Percentiles rank a stretch among this genome's conserved stretches.
These are phyloP conservation scores for Stenoptilia bipunctidactyla DNA, from an alignment of 2,888 invertebrate species.

Conservation along the genomic window DNA sequence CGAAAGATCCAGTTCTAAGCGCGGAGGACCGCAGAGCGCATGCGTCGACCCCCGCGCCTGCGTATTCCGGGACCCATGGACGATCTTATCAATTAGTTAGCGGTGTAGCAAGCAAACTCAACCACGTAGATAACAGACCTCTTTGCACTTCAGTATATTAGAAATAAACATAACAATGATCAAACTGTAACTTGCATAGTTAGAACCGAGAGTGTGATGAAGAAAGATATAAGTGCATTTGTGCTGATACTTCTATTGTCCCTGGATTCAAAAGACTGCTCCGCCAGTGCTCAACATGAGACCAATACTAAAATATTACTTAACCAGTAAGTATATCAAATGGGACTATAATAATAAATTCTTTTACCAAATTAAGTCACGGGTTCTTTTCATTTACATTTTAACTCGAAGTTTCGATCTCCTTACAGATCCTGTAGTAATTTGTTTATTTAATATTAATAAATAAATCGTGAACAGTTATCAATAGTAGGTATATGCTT, in stretches of 20 bases:
- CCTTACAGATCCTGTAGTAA: too few relatives aligned
- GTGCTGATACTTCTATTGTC: constrained; percentile 43
- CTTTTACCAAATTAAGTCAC: too few relatives aligned
- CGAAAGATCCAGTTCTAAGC: neutral
- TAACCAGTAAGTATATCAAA: constrained; percentile 52
- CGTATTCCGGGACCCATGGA: neutral
- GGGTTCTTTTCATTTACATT: too few relatives aligned
- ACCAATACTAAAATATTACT: constrained; percentile 46
- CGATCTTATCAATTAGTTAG: neutral
- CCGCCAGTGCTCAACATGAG: constrained; percentile 53
- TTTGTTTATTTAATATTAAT: too few relatives aligned
- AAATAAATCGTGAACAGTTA: too few relatives aligned
- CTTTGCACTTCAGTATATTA: neutral
- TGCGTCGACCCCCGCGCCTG: neutral
- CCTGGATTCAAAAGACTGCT: constrained; percentile 55
- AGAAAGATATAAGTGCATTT: constrained; percentile 40
- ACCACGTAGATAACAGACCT: neutral
- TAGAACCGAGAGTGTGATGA: constrained; percentile 50
- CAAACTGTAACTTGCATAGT: constrained; percentile 23
- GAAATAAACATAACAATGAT: neutral
- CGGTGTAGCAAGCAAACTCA: neutral
- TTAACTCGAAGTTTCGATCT: too few relatives aligned
- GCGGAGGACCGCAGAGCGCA: neutral
- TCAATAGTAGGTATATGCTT: too few relatives aligned
- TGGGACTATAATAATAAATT: too few relatives aligned